Base-by-base conservation (phyloP, 2,888 invertebrate genomes). In the Macaria liturata region DNA sequence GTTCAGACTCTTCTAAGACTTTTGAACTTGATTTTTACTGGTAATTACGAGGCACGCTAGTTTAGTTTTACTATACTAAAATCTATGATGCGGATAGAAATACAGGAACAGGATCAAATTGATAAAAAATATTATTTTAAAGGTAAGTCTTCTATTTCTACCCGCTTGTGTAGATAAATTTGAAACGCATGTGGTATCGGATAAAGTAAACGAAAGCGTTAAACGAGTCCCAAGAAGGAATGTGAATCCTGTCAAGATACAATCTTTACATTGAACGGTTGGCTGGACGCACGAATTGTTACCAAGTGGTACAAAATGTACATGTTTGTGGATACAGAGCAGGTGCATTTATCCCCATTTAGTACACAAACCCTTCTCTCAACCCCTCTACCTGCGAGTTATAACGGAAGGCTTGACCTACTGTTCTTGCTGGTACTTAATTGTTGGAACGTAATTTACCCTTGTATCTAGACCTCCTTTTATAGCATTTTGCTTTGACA, bases 401-500 rank as follows among this genome's bases (percentile, higher is more conserved):
- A 46, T 54, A 59, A 54, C 54, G 54, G 54, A 59, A 46, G 20
- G 37, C 37, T 30, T 49, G 49, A 49, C 52, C 49, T 49, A 39
- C 44, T 48, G n/a, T 3, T n/a, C 43, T 43, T 9, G 43, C 9
- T n/a, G 7, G 34, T 37, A 37, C 7, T 37, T 4, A 37, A 37
- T 37, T 7, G 34, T 37, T 6, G 7, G 34, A 37, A 37, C 34
- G 20, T 20, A 1, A 20, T 20, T 20, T 20, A 20, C 20, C 20
- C 20, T 20, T 37, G 34, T 4, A 37, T 6, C 5, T 3, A 40
- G n/a, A 40, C 1, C 37, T 30, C 8, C 39, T 9, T 48, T 40
- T 49, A 40, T 32, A 31, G 49, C 40, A 4, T 47, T 49, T 40
- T 40, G 32, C 9, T 40, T 49, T 49, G 49, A 49, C 49, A 49